These are phyloP conservation scores for Tiphia femorata DNA, from an alignment of 2,888 invertebrate genomes.

Conservation along the genomic window DNA sequence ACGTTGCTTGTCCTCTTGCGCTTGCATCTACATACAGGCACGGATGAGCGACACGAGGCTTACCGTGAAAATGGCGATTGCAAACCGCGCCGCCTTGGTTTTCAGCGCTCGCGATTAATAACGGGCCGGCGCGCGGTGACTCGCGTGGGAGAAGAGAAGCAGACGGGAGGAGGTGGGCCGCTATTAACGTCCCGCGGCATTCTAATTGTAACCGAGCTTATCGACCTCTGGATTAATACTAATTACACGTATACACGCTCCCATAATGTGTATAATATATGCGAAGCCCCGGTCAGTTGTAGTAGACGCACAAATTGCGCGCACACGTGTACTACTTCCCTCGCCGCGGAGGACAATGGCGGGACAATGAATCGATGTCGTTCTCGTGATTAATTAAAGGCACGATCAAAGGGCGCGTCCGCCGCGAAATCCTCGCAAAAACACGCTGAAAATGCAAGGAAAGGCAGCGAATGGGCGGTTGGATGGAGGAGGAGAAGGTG, in stretches of 20 bases:
- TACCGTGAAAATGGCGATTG: not conserved
- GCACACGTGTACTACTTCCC: not conserved
- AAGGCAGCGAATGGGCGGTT: not conserved
- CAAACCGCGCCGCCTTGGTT: conserved; percentile 32
- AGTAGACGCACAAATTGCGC: not conserved
- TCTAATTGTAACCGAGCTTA: conserved; percentile 35
- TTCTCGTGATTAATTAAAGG: conserved; percentile 26
- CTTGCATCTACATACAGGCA: not conserved
- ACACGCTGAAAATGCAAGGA: not conserved
- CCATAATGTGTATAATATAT: not conserved
- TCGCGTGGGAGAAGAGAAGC: too few relatives aligned
- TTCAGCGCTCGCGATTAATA: conserved; percentile 40
- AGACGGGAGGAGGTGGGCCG: too few relatives aligned
- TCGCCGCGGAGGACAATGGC: too few relatives aligned
- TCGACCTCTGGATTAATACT: conserved; percentile 38
- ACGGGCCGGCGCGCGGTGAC: conserved; percentile 28
- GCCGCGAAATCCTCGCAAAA: too few relatives aligned
- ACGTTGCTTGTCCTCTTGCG: not conserved
- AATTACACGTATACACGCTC: conserved; percentile 31
- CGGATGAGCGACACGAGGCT: not conserved
- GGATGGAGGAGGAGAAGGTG: not conserved
- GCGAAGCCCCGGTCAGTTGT: not conserved
- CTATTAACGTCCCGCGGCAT: conserved; percentile 38
- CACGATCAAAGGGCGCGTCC: conserved; percentile 19
- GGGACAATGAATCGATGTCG: conserved; percentile 24